A percentile compares a stretch with the other conserved stretches of the same genome.
phyloP scores from a whole-genome alignment of 2,888 invertebrate species.

The Tinea trinotella region DNA sequence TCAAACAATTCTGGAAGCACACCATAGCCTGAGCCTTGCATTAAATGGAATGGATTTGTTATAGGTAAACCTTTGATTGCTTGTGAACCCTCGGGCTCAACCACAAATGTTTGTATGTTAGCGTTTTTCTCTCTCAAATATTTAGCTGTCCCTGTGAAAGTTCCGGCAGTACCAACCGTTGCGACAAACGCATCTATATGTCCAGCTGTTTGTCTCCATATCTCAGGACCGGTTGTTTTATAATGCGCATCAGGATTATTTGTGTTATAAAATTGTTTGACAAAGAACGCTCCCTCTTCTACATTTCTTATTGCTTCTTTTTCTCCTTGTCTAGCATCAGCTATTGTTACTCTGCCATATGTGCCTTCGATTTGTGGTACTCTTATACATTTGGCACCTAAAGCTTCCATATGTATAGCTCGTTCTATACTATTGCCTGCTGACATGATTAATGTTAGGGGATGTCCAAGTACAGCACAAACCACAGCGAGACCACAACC shows the following conservation, averaged over 20 bases:
- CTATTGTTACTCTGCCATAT: constrained; percentile 55
- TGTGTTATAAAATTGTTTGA: constrained; percentile 54
- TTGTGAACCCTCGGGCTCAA: constrained; percentile 55
- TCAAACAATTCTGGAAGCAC: constrained; percentile 52
- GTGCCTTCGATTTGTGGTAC: constrained; percentile 62
- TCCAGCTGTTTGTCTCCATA: constrained; percentile 60
- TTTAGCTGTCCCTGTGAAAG: constrained; percentile 49
- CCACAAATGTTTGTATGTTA: constrained; percentile 43
- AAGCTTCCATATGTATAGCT: constrained; percentile 61
- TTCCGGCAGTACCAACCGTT: constrained; percentile 57
- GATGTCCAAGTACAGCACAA: constrained; percentile 55
- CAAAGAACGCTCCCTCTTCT: constrained; percentile 48
- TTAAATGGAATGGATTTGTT: constrained; percentile 57
- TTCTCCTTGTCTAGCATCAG: constrained; percentile 53
- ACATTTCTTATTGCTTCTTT: constrained; percentile 41
- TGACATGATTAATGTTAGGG: constrained; percentile 57
- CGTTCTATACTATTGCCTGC: constrained; percentile 57
- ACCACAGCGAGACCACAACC: constrained; percentile 61
- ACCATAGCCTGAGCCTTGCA: constrained; percentile 62
- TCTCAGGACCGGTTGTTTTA: constrained; percentile 56
- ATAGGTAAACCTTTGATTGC: constrained; percentile 51
- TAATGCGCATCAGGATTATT: constrained; percentile 50
- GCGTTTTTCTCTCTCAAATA: constrained; percentile 56
- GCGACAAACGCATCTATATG: constrained; percentile 55
- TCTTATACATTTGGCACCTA: constrained; percentile 53